Conservation (phyloP, 2,113 vertebrate species). For the Scopus umbretta region DNA sequence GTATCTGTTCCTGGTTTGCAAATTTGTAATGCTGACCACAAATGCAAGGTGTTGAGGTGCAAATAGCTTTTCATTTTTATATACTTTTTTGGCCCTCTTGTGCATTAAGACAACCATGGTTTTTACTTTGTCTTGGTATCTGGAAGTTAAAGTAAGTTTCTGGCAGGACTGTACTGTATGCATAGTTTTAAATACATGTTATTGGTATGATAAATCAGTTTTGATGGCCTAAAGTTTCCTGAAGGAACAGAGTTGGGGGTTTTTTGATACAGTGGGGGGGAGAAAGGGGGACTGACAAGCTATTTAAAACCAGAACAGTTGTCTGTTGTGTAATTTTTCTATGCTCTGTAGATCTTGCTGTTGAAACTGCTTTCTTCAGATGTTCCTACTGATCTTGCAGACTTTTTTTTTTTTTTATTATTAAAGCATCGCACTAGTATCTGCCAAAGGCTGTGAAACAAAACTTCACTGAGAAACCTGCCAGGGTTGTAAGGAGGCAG, state of each 20-base stretch:
- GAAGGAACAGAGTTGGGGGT: background rate
- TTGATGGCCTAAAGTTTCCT: conserved; percentile 58
- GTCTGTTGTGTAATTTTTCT: conserved; percentile 7
- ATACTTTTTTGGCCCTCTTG: conserved; percentile 57
- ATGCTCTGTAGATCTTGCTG: conserved; percentile 11
- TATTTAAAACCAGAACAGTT: conserved; percentile 42
- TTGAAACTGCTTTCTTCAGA: background rate
- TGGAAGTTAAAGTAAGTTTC: conserved; percentile 57
- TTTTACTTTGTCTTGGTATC: conserved; percentile 63
- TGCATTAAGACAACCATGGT: conserved; percentile 48
- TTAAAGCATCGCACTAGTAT: background rate
- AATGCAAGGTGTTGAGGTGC: background rate
- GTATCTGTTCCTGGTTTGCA: conserved; percentile 27
- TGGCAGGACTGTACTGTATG: conserved; percentile 62
- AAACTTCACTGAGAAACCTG: background rate
- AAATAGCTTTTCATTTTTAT: conserved; percentile 53
- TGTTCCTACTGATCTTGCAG: background rate
- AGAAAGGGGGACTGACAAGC: conserved; percentile 5
- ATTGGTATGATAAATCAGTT: conserved; percentile 32
- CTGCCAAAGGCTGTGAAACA: background rate
- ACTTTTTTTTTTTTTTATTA: background rate
- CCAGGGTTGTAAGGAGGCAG: background rate
- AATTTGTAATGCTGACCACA: conserved; percentile 29
- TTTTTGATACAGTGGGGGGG: conserved; percentile 41
- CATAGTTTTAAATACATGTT: conserved; percentile 64